phyloP scores from a whole-genome alignment of 53 echinoderm and acorn worm genomes.

The Henricia sp. region DNA sequence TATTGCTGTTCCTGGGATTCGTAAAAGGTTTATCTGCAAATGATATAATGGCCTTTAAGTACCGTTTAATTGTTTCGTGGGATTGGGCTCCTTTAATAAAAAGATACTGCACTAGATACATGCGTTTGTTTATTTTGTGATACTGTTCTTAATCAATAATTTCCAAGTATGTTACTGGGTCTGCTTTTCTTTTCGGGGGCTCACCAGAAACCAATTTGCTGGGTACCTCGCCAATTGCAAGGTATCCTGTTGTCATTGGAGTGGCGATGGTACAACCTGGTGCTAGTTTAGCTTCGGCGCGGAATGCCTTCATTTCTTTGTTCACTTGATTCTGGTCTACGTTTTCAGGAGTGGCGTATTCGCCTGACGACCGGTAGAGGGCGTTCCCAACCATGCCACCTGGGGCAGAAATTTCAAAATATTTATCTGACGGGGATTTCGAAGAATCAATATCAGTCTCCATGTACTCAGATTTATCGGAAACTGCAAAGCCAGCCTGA shows the following conservation, averaged over 20 bases:
- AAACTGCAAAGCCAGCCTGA: not conserved
- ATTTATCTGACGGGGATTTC: not conserved
- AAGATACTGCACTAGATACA: too few relatives aligned
- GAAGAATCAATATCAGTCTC: conserved; percentile 26
- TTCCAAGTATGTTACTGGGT: conserved; percentile 35
- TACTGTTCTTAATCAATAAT: conserved; percentile 14
- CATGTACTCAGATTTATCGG: not conserved
- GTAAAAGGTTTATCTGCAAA: too few relatives aligned
- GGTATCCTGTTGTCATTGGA: conserved; percentile 19
- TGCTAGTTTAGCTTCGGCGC: not conserved
- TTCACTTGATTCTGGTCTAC: conserved; percentile 15
- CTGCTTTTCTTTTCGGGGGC: not conserved
- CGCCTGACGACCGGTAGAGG: conserved; percentile 27
- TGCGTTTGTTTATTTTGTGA: too few relatives aligned
- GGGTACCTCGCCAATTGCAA: conserved; percentile 53
- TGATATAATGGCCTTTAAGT: too few relatives aligned
- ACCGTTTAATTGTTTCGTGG: too few relatives aligned
- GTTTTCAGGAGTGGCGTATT: conserved; percentile 17
- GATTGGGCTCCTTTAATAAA: too few relatives aligned
- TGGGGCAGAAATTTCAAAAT: conserved; percentile 14
- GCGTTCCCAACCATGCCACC: not conserved
- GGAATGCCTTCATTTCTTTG: not conserved
- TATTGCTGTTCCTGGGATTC: too few relatives aligned
- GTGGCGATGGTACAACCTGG: not conserved
- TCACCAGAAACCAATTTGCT: not conserved